A percentile compares a stretch with the other conserved stretches of the same genome.
These are phyloP conservation scores for Lasius fuliginosus DNA, from an alignment of 2,888 invertebrate genomes.

Conservation along the genomic window DNA sequence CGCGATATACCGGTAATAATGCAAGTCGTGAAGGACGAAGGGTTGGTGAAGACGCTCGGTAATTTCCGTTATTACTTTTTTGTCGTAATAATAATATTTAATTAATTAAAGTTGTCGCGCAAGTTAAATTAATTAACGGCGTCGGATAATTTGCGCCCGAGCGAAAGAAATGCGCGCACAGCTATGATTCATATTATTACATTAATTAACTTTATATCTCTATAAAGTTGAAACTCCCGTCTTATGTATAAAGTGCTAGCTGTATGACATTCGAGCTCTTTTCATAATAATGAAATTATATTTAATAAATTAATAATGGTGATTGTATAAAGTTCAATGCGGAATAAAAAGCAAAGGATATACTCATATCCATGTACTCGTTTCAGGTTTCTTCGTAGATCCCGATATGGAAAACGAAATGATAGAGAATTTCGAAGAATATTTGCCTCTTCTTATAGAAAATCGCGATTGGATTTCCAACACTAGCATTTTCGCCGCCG, in stretches of 20 bases:
- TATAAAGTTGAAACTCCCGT: conserved; percentile 6
- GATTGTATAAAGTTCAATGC: background rate
- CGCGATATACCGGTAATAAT: conserved; percentile 82
- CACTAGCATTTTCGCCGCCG: conserved; percentile 58
- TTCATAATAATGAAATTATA: background rate
- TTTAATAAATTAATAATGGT: conserved; percentile 10
- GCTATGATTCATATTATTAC: conserved; percentile 13
- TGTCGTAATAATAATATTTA: conserved; percentile 16
- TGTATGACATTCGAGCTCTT: background rate
- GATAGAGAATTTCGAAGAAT: conserved; percentile 62
- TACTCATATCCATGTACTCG: background rate
- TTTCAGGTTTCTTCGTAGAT: conserved; percentile 58
- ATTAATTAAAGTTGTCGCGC: conserved; percentile 32
- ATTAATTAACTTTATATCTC: conserved; percentile 31
- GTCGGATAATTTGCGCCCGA: conserved; percentile 10
- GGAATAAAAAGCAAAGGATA: background rate
- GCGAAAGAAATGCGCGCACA: background rate
- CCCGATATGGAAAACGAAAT: conserved; percentile 46
- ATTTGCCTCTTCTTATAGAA: conserved; percentile 62
- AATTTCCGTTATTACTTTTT: conserved; percentile 51
- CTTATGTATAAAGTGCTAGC: background rate
- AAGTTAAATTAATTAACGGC: conserved; percentile 44
- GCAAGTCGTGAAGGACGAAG: conserved; percentile 79
- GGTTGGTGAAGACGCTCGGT: conserved; percentile 75
- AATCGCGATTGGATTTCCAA: conserved; percentile 65